phyloP scores from a whole-genome alignment of 2,113 vertebrate genomes.

The Aegotheles bennettii region DNA sequence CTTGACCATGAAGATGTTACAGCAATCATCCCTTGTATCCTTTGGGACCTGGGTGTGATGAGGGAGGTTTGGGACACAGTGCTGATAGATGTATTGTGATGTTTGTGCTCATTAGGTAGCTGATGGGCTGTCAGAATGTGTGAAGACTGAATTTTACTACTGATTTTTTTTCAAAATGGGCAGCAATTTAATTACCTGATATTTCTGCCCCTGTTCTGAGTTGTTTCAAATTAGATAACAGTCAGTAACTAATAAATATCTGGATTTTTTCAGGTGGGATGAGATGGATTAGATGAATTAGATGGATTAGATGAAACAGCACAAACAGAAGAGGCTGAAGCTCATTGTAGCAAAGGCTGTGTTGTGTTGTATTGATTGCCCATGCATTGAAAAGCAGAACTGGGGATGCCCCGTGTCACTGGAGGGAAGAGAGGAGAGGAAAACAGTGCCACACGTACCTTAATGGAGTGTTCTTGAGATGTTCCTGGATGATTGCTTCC shows the following conservation, averaged over 20 bases:
- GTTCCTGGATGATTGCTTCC: neutral
- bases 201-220: neutral
- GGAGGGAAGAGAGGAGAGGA: neutral
- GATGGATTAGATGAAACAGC: neutral
- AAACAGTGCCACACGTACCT: rapidly evolving
- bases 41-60: too few species aligned
- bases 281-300: neutral
- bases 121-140: neutral
- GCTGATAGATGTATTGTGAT: neutral
- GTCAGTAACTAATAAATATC: neutral
- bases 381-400: rapidly evolving
- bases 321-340: neutral
- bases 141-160: neutral
- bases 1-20: neutral
- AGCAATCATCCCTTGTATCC: neutral
- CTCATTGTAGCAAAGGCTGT: neutral
- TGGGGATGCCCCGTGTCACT: neutral
- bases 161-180: neutral
- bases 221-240: neutral
- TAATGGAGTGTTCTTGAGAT: neutral
- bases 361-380: neutral
- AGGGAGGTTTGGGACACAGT: too few species aligned
- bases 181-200: neutral
- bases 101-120: neutral
- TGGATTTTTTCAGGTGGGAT: neutral